Percentiles rank a stretch among this genome's conserved stretches.
phyloP scores from a whole-genome alignment of 2,888 invertebrate species.

The Clusia tigrina region DNA sequence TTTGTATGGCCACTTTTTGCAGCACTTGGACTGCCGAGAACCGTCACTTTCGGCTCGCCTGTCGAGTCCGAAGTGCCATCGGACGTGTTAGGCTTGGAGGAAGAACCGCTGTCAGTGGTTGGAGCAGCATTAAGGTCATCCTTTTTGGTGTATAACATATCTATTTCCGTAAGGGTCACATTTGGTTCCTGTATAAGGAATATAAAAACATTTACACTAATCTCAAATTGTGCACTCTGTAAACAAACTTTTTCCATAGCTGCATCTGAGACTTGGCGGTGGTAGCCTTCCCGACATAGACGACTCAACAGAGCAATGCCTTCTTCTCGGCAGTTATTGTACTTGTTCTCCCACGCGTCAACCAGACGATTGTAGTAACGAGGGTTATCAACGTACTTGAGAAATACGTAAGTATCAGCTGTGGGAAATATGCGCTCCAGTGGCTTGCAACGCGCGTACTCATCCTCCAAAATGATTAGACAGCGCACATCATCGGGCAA shows the following conservation, averaged over 20 bases:
- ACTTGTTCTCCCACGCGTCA: conserved; percentile 90
- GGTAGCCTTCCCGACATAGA: conserved; percentile 75
- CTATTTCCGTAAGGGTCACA: conserved; percentile 58
- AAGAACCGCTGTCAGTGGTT: not conserved
- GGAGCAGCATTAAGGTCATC: conserved; percentile 44
- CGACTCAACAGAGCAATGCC: conserved; percentile 71
- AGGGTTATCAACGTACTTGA: conserved; percentile 80
- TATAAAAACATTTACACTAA: not conserved
- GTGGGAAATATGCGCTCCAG: conserved; percentile 91
- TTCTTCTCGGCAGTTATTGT: conserved; percentile 68
- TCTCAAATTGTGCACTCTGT: not conserved
- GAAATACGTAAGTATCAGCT: conserved; percentile 75
- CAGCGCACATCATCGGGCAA: conserved; percentile 92
- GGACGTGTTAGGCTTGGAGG: not conserved
- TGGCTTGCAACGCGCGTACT: conserved; percentile 72
- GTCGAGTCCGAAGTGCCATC: no score
- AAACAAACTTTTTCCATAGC: conserved; percentile 58
- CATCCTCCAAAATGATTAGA: conserved; percentile 87
- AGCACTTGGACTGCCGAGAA: no score
- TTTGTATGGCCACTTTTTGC: no score
- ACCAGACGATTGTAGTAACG: conserved; percentile 91
- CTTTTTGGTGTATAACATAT: conserved; percentile 57
- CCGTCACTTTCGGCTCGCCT: no score
- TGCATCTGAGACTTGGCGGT: conserved; percentile 73
- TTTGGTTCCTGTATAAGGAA: conserved; percentile 51